These are phyloP conservation scores for Isoperla grammatica DNA, from an alignment of 2,888 invertebrate species.

Conservation along the genomic window DNA sequence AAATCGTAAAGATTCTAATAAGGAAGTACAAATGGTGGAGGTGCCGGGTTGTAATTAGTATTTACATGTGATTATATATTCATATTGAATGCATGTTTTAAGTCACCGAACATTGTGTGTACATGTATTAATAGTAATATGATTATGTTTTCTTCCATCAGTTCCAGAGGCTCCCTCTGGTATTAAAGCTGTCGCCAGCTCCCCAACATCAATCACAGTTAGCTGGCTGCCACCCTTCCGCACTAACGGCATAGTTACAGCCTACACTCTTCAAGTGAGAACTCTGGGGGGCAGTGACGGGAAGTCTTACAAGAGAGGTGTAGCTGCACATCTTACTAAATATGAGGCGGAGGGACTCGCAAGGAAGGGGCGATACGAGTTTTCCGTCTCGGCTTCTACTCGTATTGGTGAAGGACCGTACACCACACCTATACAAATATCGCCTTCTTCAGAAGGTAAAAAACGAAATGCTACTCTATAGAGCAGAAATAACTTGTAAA, in stretches of 20 bases:
- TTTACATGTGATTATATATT: too few relatives aligned
- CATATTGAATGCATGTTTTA: too few relatives aligned
- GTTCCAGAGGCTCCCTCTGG: constrained; percentile 45
- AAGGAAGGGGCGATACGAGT: constrained; percentile 44
- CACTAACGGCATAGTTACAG: constrained; percentile 43
- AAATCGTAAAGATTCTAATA: too few relatives aligned
- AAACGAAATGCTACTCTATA: too few relatives aligned
- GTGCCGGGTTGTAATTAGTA: too few relatives aligned
- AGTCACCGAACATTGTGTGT: too few relatives aligned
- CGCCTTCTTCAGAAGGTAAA: constrained; percentile 45
- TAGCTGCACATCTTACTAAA: constrained; percentile 22
- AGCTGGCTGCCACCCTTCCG: constrained; percentile 43
- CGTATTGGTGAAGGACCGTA: constrained; percentile 44
- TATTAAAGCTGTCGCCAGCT: constrained; percentile 45
- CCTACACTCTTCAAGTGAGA: constrained; percentile 42
- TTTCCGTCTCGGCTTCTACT: constrained; percentile 44
- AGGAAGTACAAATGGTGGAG: too few relatives aligned
- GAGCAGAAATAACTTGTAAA: too few relatives aligned
- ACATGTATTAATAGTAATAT: too few relatives aligned
- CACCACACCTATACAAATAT: constrained; percentile 44
- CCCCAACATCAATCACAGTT: constrained; percentile 38
- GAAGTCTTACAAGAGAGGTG: constrained; percentile 21
- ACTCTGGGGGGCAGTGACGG: constrained; percentile 15
- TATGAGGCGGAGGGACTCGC: constrained; percentile 30
- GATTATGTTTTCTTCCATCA: constrained; percentile 31